Conservation (phyloP, 1,140 invertebrate species). For the Drosophila pandora region DNA sequence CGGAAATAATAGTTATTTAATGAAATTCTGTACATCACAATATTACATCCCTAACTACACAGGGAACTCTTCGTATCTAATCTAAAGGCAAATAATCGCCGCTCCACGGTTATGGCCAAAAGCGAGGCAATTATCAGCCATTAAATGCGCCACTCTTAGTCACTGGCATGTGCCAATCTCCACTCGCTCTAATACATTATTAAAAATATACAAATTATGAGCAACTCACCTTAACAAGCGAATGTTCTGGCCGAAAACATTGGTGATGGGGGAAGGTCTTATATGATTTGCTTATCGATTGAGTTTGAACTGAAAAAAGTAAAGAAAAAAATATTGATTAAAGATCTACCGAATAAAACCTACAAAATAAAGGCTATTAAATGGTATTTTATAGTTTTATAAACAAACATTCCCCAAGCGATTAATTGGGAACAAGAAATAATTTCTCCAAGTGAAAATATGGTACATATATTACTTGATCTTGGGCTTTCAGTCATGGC, state of each 20-base stretch:
- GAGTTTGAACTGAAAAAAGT: conserved; percentile 55
- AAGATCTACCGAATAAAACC: not conserved
- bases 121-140: conserved; percentile 41
- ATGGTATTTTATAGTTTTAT: not conserved
- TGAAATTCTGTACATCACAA: not conserved
- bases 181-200: conserved; percentile 22
- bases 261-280: conserved; percentile 35
- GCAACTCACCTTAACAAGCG: conserved; percentile 67
- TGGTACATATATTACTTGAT: conserved; percentile 11
- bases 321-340: conserved; percentile 18
- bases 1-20: too few relatives aligned
- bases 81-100: conserved; percentile 9
- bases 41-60: not conserved
- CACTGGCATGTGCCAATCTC: conserved; percentile 46
- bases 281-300: conserved; percentile 35
- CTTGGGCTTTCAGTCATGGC: conserved; percentile 46
- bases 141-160: conserved; percentile 35
- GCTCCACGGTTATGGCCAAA: not conserved
- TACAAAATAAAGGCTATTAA: not conserved
- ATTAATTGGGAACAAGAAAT: not conserved
- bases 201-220: conserved; percentile 12
- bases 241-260: conserved; percentile 58
- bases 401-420: not conserved
- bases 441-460: conserved; percentile 35
- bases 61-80: conserved; percentile 21